Base-by-base conservation (phyloP, 2,888 invertebrate species). In the Bhutanitis thaidina region DNA sequence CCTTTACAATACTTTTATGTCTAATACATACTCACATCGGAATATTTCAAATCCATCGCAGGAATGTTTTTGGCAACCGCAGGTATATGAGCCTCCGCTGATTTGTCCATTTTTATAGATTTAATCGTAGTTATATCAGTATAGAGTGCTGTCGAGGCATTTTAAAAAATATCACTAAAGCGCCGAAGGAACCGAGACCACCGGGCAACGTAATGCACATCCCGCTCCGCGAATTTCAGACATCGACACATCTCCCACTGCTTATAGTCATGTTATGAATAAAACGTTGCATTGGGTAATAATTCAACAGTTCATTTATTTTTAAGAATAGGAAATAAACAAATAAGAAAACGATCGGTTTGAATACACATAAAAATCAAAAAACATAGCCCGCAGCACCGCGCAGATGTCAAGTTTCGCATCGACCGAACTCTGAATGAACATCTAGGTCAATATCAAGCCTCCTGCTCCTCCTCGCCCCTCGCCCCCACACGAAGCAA, bases 371-470 rank as follows among this genome's bases (percentile, higher is more conserved):
- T 76, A 73, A 1, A 78, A 77, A 79, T 79, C 74, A 74, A 43
- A 79, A 84, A 81, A 80, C 75, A 78, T 66, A 74, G 80, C 83
- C 84, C 85, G 85, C 82, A 82, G 86, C 77, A 83, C 72, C 86
- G 89, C 89, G 88, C 88, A 87, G 88, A 87, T 86, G 88, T 87
- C 82, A 86, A 85, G 86, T 84, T 82, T 86, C 86, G 82, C 89
- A 89, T 89, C 89, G 89, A 88, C 89, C 89, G 88, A 87, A 82
- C 86, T 80, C 83, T 88, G 85, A 88, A 88, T 88, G 89, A 88
- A 86, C 86, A 89, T 84, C 79, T 89, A 88, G 89, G 89, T 89
- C 89, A 89, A 89, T 88, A 89, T 87, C 89, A 89, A 86, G 75
- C 83, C 85, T 77, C 76, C 74, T 68, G 77, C 76, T 58, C 71